phyloP scores from a whole-genome alignment of 2,113 vertebrate genomes.

The Menura novaehollandiae region DNA sequence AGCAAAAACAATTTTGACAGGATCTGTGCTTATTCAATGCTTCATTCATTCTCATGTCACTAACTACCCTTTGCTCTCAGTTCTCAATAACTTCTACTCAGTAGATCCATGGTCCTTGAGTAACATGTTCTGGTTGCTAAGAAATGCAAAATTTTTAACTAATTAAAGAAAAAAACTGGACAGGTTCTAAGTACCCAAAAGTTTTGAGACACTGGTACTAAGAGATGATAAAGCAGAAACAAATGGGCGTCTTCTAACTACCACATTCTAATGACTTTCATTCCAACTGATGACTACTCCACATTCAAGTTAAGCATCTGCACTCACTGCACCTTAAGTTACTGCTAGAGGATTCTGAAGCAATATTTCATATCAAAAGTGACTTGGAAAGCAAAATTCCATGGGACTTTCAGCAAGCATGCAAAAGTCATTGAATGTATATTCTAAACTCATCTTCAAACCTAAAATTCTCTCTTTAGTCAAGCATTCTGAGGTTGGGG shows the following conservation, averaged over 20 bases:
- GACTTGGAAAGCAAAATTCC: no score
- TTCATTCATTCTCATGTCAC: not conserved
- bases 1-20: not conserved
- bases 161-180: not conserved
- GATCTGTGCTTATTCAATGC: not conserved
- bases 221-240: not conserved
- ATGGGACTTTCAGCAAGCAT: not conserved
- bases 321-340: not conserved
- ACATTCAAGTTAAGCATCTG: not conserved
- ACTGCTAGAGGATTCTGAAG: not conserved
- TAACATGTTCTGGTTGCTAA: not conserved
- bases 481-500: not conserved
- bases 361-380: not conserved
- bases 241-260: not conserved
- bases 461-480: not conserved
- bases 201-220: not conserved
- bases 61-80: not conserved
- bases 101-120: not conserved
- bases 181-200: not conserved
- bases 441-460: not conserved
- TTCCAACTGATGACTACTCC: not conserved
- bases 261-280: not conserved
- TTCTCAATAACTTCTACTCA: not conserved
- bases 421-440: not conserved
- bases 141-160: not conserved